Conservation (phyloP, 2,113 vertebrate species). For the Anolis sagrei region DNA sequence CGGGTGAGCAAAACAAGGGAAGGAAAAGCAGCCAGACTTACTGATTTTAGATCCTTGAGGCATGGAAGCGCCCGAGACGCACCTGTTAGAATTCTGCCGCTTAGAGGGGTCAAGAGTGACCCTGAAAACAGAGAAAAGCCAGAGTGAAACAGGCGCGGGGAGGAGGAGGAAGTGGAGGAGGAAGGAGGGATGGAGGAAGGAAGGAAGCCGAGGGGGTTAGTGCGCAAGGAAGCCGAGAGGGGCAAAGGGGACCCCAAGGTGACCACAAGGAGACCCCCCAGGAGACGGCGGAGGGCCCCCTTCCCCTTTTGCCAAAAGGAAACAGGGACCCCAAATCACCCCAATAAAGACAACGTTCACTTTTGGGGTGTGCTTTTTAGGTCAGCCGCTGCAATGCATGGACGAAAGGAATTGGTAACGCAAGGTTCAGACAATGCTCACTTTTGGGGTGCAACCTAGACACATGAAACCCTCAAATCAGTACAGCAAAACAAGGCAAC, state of each 20-base stretch:
- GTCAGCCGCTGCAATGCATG: too few species aligned
- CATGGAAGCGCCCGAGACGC: slow-evolving; percentile 92
- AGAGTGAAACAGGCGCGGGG: slow-evolving; percentile 15
- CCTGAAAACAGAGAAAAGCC: slow-evolving; percentile 72
- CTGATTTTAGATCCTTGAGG: slow-evolving; percentile 98
- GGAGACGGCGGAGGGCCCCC: too few species aligned
- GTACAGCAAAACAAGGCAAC: too few species aligned
- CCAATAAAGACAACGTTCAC: too few species aligned
- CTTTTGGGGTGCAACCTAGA: too few species aligned
- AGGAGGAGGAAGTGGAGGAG: background rate
- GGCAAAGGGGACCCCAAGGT: background rate
- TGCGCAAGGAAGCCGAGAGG: background rate
- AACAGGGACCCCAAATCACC: too few species aligned
- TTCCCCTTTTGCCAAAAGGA: too few species aligned
- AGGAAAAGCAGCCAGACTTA: slow-evolving; percentile 78
- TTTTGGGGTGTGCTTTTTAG: too few species aligned
- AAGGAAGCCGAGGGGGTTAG: slow-evolving; percentile 26
- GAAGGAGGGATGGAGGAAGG: background rate
- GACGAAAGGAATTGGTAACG: too few species aligned
- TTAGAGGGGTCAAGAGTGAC: slow-evolving; percentile 98
- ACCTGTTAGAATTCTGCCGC: slow-evolving; percentile 96
- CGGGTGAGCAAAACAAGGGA: slow-evolving; percentile 37
- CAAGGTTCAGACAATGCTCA: too few species aligned
- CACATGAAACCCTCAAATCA: too few species aligned
- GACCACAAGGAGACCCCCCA: too few species aligned